Conservation (phyloP, 2,888 invertebrate genomes). For the Abscondita cerata region DNA sequence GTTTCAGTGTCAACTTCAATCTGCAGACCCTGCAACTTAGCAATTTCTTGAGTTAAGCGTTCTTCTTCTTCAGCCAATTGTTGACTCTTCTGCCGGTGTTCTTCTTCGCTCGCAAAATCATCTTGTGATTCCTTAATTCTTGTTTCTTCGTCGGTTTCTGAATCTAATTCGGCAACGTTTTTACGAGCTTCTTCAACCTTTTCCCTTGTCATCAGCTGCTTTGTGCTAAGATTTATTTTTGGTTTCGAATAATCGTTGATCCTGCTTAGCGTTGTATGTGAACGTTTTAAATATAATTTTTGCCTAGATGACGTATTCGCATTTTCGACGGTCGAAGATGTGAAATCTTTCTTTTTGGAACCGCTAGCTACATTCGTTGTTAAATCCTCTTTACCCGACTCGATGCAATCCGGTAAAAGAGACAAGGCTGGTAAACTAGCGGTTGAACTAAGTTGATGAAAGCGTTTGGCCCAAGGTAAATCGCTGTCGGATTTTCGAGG, state of each 20-base stretch:
- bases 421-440: conserved; percentile 80
- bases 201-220: conserved; percentile 54
- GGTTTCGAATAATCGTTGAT: conserved; percentile 31
- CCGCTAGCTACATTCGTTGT: conserved; percentile 21
- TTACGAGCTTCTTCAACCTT: conserved; percentile 63
- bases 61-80: conserved; percentile 79
- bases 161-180: conserved; percentile 67
- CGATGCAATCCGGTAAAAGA: conserved; percentile 52
- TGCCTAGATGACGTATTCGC: conserved; percentile 17
- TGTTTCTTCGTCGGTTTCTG: conserved; percentile 66
- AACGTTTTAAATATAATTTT: conserved; percentile 47
- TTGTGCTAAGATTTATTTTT: conserved; percentile 38
- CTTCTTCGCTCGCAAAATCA: conserved; percentile 64
- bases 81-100: conserved; percentile 72
- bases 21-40: conserved; percentile 75
- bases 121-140: conserved; percentile 67
- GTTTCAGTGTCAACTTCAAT: conserved; percentile 82
- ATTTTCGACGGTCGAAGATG: conserved; percentile 14
- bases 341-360: conserved; percentile 52
- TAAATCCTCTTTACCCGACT: conserved; percentile 39
- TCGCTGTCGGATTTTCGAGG: conserved; percentile 58
- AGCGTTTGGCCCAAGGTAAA: conserved; percentile 72
- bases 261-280: conserved; percentile 55
- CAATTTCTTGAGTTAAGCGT: conserved; percentile 75
- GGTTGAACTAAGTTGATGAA: conserved; percentile 83